Percentiles rank a stretch among this genome's conserved stretches.
Conservation (phyloP, 2,113 vertebrate species). For the Ptychochromis oligacanthus region DNA sequence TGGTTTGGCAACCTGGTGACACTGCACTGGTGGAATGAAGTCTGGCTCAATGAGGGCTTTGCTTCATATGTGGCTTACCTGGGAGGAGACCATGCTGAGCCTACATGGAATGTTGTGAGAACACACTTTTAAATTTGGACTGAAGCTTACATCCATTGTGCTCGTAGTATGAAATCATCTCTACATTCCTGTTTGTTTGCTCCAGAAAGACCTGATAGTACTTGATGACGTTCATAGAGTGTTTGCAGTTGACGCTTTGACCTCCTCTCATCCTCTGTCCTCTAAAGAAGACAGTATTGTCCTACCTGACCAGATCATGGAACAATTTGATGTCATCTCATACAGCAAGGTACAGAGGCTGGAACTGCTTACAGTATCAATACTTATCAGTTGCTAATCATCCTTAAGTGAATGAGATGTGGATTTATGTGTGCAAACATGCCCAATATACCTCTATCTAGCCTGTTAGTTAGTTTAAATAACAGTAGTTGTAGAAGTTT, state of each 20-base stretch:
- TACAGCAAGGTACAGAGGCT: slow-evolving; percentile 86
- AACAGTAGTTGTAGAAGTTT: neutral
- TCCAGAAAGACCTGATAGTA: slow-evolving; percentile 90
- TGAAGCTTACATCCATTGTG: neutral
- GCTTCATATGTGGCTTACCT: slow-evolving; percentile 92
- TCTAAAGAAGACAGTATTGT: slow-evolving; percentile 79
- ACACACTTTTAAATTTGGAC: neutral
- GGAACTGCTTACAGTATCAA: neutral
- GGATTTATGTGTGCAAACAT: neutral
- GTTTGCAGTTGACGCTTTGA: slow-evolving; percentile 86
- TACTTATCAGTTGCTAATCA: neutral
- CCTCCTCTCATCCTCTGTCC: slow-evolving; percentile 89
- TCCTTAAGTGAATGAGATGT: neutral
- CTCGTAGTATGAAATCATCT: neutral
- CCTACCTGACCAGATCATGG: slow-evolving; percentile 87
- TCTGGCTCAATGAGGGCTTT: slow-evolving; percentile 96
- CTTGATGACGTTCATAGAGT: slow-evolving; percentile 82
- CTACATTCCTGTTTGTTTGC: neutral
- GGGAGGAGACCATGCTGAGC: slow-evolving; percentile 80
- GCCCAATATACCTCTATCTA: neutral
- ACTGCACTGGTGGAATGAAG: slow-evolving; percentile 91
- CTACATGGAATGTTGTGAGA: slow-evolving; percentile 83
- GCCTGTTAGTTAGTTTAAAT: neutral
- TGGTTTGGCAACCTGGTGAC: slow-evolving; percentile 98
- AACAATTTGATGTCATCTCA: slow-evolving; percentile 89